These are phyloP conservation scores for Oncopodura yosiiana DNA, from an alignment of 1,140 invertebrate species.

Conservation along the genomic window DNA sequence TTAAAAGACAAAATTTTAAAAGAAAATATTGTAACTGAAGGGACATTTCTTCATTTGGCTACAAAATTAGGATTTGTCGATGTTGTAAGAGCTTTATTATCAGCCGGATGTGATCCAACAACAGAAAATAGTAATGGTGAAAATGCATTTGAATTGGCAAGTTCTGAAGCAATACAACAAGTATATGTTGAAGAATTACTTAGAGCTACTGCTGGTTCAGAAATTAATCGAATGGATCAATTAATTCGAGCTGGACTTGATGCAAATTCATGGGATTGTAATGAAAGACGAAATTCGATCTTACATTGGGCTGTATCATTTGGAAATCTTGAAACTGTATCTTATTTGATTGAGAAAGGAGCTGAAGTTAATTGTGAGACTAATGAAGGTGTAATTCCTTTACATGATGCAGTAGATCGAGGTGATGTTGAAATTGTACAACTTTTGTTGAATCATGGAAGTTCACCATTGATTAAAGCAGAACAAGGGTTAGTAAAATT, in stretches of 20 bases:
- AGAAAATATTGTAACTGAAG: constrained; percentile 46
- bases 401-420: constrained; percentile 53
- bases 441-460: constrained; percentile 48
- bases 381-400: constrained; percentile 46
- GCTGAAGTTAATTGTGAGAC: constrained; percentile 32
- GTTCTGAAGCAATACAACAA: constrained; percentile 45
- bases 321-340: constrained; percentile 26
- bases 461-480: constrained; percentile 48
- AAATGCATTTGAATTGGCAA: constrained; percentile 48
- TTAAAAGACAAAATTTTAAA: constrained; percentile 46
- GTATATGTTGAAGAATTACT: constrained; percentile 55
- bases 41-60: constrained; percentile 53
- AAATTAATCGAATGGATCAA: constrained; percentile 44
- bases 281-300: constrained; percentile 32
- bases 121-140: constrained; percentile 48
- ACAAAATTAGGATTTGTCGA: constrained; percentile 49
- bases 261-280: constrained; percentile 34
- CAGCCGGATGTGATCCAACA: constrained; percentile 51
- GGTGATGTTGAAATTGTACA: constrained; percentile 49
- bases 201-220: constrained; percentile 52
- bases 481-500: constrained; percentile 44
- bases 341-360: constrained; percentile 30
- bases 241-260: constrained; percentile 31
- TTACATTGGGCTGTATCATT: constrained; percentile 35
- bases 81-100: constrained; percentile 50